These are phyloP conservation scores for Aspiorhynchus laticeps DNA, from an alignment of 2,113 vertebrate species.

Conservation along the genomic window DNA sequence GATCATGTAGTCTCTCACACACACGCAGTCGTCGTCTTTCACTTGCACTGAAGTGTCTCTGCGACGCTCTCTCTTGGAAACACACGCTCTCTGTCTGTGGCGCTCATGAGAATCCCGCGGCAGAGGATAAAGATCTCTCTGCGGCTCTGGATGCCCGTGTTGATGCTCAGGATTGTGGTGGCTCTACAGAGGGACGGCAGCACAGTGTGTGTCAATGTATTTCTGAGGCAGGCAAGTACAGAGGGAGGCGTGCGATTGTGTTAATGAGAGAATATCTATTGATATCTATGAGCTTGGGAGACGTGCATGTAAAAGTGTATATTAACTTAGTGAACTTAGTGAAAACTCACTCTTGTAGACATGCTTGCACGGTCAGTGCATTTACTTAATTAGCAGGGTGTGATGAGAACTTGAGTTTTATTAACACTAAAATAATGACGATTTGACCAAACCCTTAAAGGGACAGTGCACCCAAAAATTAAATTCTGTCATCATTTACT, in stretches of 20 bases:
- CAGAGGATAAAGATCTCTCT: conserved; percentile 92
- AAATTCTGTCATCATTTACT: too few relatives aligned
- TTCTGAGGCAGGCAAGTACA: conserved; percentile 84
- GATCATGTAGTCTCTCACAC: conserved; percentile 28
- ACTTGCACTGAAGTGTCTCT: not conserved
- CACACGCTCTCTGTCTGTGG: too few relatives aligned
- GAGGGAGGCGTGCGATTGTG: conserved; percentile 1
- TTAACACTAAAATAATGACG: too few relatives aligned
- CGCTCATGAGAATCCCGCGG: conserved; percentile 85
- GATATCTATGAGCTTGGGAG: not conserved
- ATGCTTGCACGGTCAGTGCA: not conserved
- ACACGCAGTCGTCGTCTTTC: not conserved
- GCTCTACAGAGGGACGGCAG: conserved; percentile 78
- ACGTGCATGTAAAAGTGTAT: not conserved
- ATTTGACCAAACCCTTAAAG: too few relatives aligned
- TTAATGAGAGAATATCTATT: not conserved
- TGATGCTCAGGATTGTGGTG: conserved; percentile 94
- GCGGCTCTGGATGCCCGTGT: conserved; percentile 91
- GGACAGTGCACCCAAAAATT: too few relatives aligned
- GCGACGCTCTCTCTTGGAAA: too few relatives aligned
- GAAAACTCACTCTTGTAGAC: not conserved
- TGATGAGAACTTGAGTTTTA: too few relatives aligned
- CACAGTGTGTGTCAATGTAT: conserved; percentile 68
- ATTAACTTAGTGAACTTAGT: not conserved
- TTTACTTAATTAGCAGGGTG: too few relatives aligned